Evolutionary conservation across 1,140 invertebrate species (phyloP), one percentile per base, ranked within the genome.

Genomic region (Cyclina sinensis): DNA sequence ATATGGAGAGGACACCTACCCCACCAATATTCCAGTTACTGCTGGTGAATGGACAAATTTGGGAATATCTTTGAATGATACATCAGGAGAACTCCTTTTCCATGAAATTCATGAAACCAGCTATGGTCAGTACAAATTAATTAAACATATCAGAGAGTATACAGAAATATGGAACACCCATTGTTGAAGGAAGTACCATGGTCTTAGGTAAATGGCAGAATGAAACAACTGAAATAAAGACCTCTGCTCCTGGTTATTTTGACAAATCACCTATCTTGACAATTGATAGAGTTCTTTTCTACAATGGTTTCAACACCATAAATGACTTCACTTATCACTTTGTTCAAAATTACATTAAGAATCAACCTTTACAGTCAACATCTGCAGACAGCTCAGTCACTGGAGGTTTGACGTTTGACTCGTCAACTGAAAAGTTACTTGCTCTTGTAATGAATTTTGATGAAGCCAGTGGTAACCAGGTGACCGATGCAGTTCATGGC

Each of bases 361-460:
- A 4, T 5, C 18, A 62, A 27, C 27, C 57, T 7, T 9, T 62
- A 27, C 7, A 24, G 9, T 62, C 57, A 62, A 9, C 24, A 27
- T 54, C 51, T 3, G 3, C 21, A 54, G 62, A 65, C 32, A 30
- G 4, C 12, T 65, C 27, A 21, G 65, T 1, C 1, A 16, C 1
- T 70, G 21, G 11, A 14, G 65, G 65, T 39, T 18, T 39, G 21
- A 70, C 32, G 3, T 37, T 5, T 70, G 65, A 39, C 32, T 35
- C 65, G 7, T 70, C 16, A 39, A 70, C 32, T 39, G 32, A 51
- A 51, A 35, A 46, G 24, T n/a, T 14, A 2, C 39, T 35, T 76
- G 24, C 16, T n/a, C 35, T 82, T 12, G 76, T 21, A 43, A 30
- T 51, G 7, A 88, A 88, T 74, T 88, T 88, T 88, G 86, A 88